These are phyloP conservation scores for Pheosia gnoma DNA, from an alignment of 2,888 invertebrate genomes.

Conservation along the genomic window DNA sequence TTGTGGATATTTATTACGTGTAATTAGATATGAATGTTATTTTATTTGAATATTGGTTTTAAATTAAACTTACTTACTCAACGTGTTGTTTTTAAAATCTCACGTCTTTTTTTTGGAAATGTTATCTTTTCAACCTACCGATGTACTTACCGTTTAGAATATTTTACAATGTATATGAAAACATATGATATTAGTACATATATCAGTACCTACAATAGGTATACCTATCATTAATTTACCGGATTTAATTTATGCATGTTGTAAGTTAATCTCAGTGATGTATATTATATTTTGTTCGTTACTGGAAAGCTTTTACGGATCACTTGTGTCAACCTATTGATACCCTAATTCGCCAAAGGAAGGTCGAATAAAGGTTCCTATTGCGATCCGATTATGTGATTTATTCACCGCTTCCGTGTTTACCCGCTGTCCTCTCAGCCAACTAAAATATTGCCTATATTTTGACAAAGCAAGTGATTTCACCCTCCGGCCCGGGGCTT, in stretches of 20 bases:
- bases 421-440: slow-evolving; percentile 48
- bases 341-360: slow-evolving; percentile 31
- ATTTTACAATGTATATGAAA: no score
- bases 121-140: no score
- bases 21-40: slow-evolving; percentile 28
- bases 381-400: slow-evolving; percentile 74
- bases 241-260: no score
- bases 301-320: not conserved
- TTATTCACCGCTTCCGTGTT: slow-evolving; percentile 66
- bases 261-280: not conserved
- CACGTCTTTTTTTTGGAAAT: no score
- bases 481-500: slow-evolving; percentile 58
- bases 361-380: slow-evolving; percentile 40
- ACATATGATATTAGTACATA: no score
- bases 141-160: no score
- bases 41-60: not conserved
- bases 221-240: no score
- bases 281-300: not conserved
- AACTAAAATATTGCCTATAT: slow-evolving; percentile 73
- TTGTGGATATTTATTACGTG: slow-evolving; percentile 60
- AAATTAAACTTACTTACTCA: not conserved
- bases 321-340: slow-evolving; percentile 14
- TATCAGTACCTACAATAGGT: no score
- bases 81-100: no score
- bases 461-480: slow-evolving; percentile 70